phyloP scores from a whole-genome alignment of 2,797 vertebrate species.

The Acipenser ruthenus region DNA sequence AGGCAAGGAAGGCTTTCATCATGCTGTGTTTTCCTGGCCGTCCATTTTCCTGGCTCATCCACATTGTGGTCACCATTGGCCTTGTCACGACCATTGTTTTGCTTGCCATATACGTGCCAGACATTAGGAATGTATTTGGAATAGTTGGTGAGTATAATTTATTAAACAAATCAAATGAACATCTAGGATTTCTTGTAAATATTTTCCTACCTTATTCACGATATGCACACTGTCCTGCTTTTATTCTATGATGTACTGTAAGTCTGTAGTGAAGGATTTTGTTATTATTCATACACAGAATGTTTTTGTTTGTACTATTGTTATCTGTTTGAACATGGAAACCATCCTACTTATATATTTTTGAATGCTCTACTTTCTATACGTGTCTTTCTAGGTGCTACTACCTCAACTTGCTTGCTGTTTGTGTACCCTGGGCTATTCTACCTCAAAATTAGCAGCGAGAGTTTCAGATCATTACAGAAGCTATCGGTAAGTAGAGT shows the following conservation, averaged over 20 bases:
- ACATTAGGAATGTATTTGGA: constrained; percentile 86
- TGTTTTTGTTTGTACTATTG: background rate
- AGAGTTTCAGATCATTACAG: constrained; percentile 62
- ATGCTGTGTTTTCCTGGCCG: constrained; percentile 62
- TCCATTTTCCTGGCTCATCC: constrained; percentile 68
- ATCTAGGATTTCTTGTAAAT: too few species aligned
- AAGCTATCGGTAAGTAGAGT: constrained; percentile 71
- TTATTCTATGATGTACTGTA: too few species aligned
- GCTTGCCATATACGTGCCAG: constrained; percentile 80
- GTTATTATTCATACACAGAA: too few species aligned
- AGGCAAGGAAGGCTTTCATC: constrained; percentile 81
- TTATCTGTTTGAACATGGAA: too few species aligned
- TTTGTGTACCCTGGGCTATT: constrained; percentile 89
- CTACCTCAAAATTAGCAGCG: constrained; percentile 78
- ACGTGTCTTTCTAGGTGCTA: constrained; percentile 61
- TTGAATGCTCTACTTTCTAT: constrained; percentile 3
- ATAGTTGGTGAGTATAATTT: constrained; percentile 70
- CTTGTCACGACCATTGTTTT: constrained; percentile 71
- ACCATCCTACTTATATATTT: too few species aligned
- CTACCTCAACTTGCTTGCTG: constrained; percentile 81
- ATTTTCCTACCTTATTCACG: too few species aligned
- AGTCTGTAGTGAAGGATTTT: background rate
- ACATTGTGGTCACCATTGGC: constrained; percentile 60
- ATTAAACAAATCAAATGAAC: background rate
- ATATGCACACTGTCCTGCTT: too few species aligned